Evolutionary conservation across 1,140 invertebrate species (phyloP).

Genomic region (Microplitis demolitor): DNA sequence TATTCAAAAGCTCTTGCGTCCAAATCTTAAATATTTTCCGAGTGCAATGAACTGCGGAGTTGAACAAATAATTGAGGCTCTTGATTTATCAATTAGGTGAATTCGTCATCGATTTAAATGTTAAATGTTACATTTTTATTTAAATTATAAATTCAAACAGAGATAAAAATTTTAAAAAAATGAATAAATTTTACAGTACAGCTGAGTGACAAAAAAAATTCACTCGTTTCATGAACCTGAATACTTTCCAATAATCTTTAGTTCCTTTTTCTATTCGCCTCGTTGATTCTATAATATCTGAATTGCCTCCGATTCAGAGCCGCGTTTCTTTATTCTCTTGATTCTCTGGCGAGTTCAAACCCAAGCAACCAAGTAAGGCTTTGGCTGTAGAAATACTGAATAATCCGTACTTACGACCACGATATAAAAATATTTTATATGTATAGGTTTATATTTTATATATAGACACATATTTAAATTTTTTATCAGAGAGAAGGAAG

Average conservation of each 20-base stretch:
- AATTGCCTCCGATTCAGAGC: constrained; percentile 4
- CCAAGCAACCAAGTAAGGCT: too few species aligned
- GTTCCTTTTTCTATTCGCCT: constrained; percentile 4
- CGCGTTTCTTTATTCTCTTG: neutral
- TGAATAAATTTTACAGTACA: neutral
- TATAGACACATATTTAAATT: too few species aligned
- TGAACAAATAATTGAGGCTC: too few species aligned
- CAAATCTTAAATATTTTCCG: too few species aligned
- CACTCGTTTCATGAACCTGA: neutral
- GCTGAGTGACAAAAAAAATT: neutral
- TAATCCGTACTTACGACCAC: neutral
- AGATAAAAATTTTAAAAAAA: neutral
- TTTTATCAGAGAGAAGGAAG: too few species aligned
- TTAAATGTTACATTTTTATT: neutral
- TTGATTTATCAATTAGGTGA: too few species aligned
- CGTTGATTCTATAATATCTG: constrained; percentile 13
- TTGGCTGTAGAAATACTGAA: neutral
- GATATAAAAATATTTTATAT: neutral
- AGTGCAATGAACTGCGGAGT: too few species aligned
- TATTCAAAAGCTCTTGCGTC: too few species aligned
- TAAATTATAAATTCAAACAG: neutral
- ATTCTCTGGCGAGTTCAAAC: too few species aligned
- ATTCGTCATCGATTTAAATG: neutral
- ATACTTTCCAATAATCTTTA: constrained; percentile 5
- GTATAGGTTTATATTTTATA: neutral